Percentiles rank a stretch among this genome's conserved stretches.
Conservation (phyloP, 30 jellyfish, hydroid and myxozoan species). For the Nemopilema nomurai region DNA sequence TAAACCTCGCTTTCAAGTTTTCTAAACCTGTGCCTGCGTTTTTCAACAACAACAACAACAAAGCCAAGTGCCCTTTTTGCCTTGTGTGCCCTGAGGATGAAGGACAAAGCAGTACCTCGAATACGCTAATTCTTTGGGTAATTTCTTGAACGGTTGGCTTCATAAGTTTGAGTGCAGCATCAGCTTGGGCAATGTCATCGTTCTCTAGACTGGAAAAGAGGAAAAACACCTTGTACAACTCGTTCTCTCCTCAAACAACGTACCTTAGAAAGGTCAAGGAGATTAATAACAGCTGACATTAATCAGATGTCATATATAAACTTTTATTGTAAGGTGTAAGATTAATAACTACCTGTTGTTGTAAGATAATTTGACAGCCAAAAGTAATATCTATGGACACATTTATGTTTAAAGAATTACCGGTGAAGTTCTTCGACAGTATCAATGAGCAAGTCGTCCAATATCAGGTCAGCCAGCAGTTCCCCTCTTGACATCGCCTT, state of each 20-base stretch:
- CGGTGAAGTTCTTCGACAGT: constrained; percentile 78
- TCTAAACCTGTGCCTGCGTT: too few species aligned
- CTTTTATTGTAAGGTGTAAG: too few species aligned
- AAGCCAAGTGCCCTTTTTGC: too few species aligned
- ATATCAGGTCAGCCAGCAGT: constrained; percentile 78
- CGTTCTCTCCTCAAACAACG: neutral
- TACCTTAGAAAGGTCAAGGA: neutral
- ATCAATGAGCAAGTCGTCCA: constrained; percentile 80
- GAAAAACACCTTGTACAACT: neutral
- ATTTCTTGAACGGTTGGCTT: constrained; percentile 61
- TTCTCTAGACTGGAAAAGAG: constrained; percentile 49
- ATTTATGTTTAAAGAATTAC: constrained; percentile 7
- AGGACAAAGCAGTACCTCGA: too few species aligned
- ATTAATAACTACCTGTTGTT: too few species aligned
- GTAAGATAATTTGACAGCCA: too few species aligned
- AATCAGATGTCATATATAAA: too few species aligned
- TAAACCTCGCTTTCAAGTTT: too few species aligned
- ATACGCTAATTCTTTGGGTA: constrained; percentile 36
- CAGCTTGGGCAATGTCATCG: constrained; percentile 44
- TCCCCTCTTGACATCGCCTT: constrained; percentile 96
- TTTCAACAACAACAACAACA: too few species aligned
- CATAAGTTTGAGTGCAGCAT: constrained; percentile 57
- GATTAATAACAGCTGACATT: too few species aligned
- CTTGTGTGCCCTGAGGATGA: too few species aligned
- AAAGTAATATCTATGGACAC: too few species aligned